A percentile compares a stretch with the other conserved stretches of the same genome.
Evolutionary conservation across 1,140 invertebrate genomes (phyloP).

Genomic region (Dermatophagoides farinae): DNA sequence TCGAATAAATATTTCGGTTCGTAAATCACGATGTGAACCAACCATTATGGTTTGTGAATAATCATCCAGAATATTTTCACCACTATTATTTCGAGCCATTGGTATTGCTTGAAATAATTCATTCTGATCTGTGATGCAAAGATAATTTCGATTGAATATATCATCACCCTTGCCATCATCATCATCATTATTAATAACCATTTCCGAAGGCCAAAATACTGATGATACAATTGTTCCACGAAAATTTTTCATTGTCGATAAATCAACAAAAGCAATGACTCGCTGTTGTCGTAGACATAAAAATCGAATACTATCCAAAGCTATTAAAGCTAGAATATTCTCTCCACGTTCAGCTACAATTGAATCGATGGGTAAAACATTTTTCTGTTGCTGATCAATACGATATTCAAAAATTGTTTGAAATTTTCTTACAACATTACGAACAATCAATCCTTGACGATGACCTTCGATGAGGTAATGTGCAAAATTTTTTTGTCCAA

Average conservation of each 20-base stretch:
- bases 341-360: neutral
- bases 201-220: neutral
- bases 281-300: neutral
- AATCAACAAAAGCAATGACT: neutral
- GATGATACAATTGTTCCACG: neutral
- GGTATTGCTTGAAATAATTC: neutral
- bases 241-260: neutral
- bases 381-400: neutral
- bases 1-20: neutral
- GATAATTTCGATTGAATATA: neutral
- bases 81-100: too few species aligned
- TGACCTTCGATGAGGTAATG: constrained; percentile 6
- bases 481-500: neutral
- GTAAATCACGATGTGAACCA: neutral
- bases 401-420: neutral
- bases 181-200: too few species aligned
- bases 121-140: neutral
- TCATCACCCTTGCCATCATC: neutral
- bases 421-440: constrained; percentile 7
- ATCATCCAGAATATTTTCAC: neutral
- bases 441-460: neutral
- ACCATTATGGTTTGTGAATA: neutral
- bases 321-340: neutral
- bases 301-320: neutral
- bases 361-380: neutral